A percentile compares a stretch with the other conserved stretches of the same genome.
Conservation (phyloP, 53 echinoderm and acorn worm genomes). For the Paelopatides confundens region DNA sequence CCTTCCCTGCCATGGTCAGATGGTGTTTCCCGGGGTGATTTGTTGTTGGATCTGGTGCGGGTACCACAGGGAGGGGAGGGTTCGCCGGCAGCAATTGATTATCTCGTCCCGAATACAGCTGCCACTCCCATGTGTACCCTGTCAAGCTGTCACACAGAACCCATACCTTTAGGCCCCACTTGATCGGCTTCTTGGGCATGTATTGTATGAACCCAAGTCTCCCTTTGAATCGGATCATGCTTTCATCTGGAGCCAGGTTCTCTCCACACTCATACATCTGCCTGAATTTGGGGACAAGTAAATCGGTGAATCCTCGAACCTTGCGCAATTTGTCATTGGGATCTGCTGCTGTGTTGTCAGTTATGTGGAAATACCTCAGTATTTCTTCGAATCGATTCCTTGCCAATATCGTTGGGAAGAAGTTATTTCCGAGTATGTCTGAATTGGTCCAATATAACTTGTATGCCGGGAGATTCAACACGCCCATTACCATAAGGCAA, state of each 20-base stretch:
- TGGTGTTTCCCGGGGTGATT: no score
- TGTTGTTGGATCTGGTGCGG: no score
- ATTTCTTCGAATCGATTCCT: conserved; percentile 16
- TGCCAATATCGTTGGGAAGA: conserved; percentile 38
- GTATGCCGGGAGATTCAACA: conserved; percentile 4
- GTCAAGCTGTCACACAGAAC: conserved; percentile 24
- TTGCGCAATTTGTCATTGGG: conserved; percentile 2
- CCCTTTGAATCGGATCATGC: conserved; percentile 41
- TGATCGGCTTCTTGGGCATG: conserved; percentile 48
- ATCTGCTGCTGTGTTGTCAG: conserved; percentile 24
- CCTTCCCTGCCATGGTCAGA: conserved; percentile 11
- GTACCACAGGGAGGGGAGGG: no score
- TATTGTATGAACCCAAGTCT: no score
- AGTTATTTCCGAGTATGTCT: neutral
- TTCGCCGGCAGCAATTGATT: no score
- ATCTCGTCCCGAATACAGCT: conserved; percentile 13
- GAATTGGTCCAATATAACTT: conserved; percentile 31
- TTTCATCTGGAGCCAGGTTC: conserved; percentile 46
- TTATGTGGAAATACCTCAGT: conserved; percentile 5
- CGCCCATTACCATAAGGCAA: no score
- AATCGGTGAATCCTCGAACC: conserved; percentile 37
- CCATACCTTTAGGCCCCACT: conserved; percentile 57
- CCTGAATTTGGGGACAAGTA: conserved; percentile 17
- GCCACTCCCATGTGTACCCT: conserved; percentile 41
- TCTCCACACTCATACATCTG: conserved; percentile 14